Percentiles rank a stretch among this genome's conserved stretches.
Evolutionary conservation across 1,140 invertebrate genomes (phyloP).

Genomic region (Anastrepha ludens): DNA sequence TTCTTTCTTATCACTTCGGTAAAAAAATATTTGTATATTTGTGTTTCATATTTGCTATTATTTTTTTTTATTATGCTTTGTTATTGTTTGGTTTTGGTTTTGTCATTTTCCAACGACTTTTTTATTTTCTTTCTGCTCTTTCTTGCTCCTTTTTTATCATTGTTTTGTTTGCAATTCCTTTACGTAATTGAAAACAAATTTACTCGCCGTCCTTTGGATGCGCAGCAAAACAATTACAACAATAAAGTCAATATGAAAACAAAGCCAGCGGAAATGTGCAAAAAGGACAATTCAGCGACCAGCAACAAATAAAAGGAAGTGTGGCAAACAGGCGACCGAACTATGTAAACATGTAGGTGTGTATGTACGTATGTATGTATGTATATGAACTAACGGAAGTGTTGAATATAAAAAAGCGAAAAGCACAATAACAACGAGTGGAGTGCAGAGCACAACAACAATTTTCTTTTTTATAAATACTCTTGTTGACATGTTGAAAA

Average conservation of each 20-base stretch:
- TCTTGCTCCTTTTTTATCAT: neutral
- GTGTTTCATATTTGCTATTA: neutral
- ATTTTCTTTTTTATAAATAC: conserved; percentile 13
- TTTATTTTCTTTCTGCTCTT: conserved; percentile 9
- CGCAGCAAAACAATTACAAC: conserved; percentile 37
- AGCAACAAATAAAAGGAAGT: conserved; percentile 19
- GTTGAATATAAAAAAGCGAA: neutral
- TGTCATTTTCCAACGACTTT: no score
- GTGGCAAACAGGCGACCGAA: neutral
- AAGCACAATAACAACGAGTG: neutral
- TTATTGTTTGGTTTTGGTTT: neutral
- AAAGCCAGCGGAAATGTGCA: conserved; percentile 10
- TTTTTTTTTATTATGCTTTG: neutral
- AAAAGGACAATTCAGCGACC: conserved; percentile 13
- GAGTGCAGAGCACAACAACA: neutral
- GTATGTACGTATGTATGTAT: no score
- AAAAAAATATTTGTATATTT: no score
- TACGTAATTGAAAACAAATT: conserved; percentile 48
- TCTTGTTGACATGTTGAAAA: conserved; percentile 40
- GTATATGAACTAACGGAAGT: neutral
- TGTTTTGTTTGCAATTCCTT: conserved; percentile 24
- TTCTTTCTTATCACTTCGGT: neutral
- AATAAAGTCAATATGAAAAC: conserved; percentile 30
- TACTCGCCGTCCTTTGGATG: neutral
- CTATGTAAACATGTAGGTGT: neutral